Base-by-base conservation (phyloP, 1,140 invertebrate species). In the Drosophila truncata region DNA sequence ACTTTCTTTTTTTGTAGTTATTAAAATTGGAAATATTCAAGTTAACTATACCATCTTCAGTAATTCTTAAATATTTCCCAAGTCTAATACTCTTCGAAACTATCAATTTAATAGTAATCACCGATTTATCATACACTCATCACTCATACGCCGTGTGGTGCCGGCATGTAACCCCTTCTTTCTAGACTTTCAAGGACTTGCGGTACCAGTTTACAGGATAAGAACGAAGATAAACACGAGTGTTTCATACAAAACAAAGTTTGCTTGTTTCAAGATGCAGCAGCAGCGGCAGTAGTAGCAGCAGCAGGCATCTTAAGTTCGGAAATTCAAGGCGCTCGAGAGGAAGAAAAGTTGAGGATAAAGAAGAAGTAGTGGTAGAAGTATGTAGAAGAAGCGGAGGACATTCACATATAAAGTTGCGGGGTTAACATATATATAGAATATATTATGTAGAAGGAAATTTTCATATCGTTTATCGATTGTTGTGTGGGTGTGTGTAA, bases 391-490 rank as follows among this genome's bases (percentile, higher is more conserved):
- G 65, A 57, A 65, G 46, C 66, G 20, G 13, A 70, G 47, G 66
- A 72, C 52, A 72, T 72, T 72, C 67, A 71, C 69, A 72, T 59
- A 71, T 39, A 71, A 59, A 71, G 66, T 72, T 72, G 69, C 66
- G 14, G 67, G 66, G 46, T 47, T 58, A 72, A 72, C 66, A 62
- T 37, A 66, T 64, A 47, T 42, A 67, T 52, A 66, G 42, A 58
- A 35, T 39, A 58, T 59, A 58, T 71, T 59, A 59, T 58, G 58
- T 63, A 31, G 52, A 82, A 84, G 82, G 81, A 78, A 78, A 31
- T 57, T 72, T 64, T 44, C 57, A 39, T 57, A 60, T 65, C 41
- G 55, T 60, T 54, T 23, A 54, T 54, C 50, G 50, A 54, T 54
- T 35, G 18, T 37, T 41, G 42, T 49, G 58, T 79, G 31, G 69